Percentiles rank a stretch among this genome's conserved stretches.
phyloP scores from a whole-genome alignment of 2,113 vertebrate genomes.

The Columba janthina region DNA sequence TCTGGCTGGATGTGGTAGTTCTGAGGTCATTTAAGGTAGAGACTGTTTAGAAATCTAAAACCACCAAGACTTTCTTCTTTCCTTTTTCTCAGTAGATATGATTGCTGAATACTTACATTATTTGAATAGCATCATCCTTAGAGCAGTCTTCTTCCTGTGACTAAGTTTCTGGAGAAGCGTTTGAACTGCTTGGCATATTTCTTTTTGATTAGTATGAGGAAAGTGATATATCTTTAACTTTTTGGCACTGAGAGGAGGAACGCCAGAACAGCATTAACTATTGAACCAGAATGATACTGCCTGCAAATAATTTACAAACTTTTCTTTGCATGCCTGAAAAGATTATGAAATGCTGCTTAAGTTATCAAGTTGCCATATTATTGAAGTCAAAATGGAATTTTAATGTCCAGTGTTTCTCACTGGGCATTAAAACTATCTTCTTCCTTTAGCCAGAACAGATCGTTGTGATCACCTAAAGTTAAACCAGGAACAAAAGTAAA shows the following conservation, averaged over 20 bases:
- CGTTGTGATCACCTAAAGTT: neutral
- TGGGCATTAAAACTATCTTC: neutral
- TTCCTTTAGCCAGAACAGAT: neutral
- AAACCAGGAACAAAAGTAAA: neutral
- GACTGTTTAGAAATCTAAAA: neutral
- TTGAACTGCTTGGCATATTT: neutral
- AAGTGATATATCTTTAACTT: neutral
- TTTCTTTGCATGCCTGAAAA: neutral
- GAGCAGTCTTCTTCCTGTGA: neutral
- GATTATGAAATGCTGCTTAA: neutral
- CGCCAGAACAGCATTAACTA: neutral
- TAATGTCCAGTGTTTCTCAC: neutral
- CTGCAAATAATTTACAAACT: neutral
- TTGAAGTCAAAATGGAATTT: neutral
- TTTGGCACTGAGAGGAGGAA: neutral
- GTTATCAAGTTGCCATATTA: neutral
- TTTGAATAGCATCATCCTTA: neutral
- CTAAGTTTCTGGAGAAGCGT: neutral
- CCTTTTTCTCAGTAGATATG: neutral
- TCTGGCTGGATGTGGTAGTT: neutral
- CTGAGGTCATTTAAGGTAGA: neutral
- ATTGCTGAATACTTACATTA: neutral
- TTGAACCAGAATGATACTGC: neutral
- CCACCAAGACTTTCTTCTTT: rapidly evolving
- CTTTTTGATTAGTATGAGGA: neutral